Evolutionary conservation across 2,888 invertebrate species (phyloP).

Genomic region (Xylota sylvarum): DNA sequence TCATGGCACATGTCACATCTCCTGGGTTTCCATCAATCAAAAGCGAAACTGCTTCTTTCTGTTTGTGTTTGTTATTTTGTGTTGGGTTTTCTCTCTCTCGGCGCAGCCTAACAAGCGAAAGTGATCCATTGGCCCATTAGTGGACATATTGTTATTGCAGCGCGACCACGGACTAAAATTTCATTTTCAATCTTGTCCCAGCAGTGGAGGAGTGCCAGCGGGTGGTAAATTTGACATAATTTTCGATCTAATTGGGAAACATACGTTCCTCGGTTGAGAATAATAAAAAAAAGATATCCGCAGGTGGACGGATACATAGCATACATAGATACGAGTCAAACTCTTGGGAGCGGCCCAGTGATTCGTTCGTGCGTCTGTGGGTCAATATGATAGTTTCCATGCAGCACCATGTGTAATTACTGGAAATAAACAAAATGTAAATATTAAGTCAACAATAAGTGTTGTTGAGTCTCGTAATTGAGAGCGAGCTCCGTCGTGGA

Average conservation of each 20-base stretch:
- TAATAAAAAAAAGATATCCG: conserved; percentile 46
- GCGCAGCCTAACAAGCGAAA: conserved; percentile 64
- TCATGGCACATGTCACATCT: conserved; percentile 73
- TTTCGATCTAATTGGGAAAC: conserved; percentile 67
- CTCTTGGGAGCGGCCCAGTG: conserved; percentile 50
- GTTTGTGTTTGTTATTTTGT: conserved; percentile 28
- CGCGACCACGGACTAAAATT: conserved; percentile 34
- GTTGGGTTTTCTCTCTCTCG: neutral
- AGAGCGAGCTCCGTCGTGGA: conserved; percentile 21
- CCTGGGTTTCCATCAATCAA: conserved; percentile 69
- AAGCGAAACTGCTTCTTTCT: conserved; percentile 52
- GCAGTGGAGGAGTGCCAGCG: conserved; percentile 39
- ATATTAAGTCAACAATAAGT: conserved; percentile 58
- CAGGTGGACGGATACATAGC: conserved; percentile 62
- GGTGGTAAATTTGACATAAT: conserved; percentile 68
- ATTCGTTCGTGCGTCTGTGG: conserved; percentile 42
- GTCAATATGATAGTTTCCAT: conserved; percentile 21
- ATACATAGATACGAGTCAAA: neutral
- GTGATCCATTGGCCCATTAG: conserved; percentile 74
- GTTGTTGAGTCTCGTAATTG: conserved; percentile 32
- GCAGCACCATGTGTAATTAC: conserved; percentile 55
- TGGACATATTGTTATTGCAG: conserved; percentile 48
- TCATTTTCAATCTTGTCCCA: conserved; percentile 20
- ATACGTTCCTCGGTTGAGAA: conserved; percentile 17
- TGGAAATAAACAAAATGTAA: conserved; percentile 56